A percentile compares a stretch with the other conserved stretches of the same genome.
Conservation (phyloP, 2,888 invertebrate species). For the Leistus spinibarbis region DNA sequence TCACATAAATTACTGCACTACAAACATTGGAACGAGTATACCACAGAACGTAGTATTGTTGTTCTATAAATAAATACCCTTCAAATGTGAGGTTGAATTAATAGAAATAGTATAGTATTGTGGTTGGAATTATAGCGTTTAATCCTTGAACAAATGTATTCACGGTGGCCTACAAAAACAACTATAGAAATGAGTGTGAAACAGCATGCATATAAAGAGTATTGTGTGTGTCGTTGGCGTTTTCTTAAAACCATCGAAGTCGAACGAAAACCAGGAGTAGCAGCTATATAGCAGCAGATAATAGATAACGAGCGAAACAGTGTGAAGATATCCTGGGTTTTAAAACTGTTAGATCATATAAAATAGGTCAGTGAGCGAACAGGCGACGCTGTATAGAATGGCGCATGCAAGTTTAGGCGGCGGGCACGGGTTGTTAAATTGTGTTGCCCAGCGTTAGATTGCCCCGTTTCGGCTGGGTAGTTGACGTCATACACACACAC, state of each 20-base stretch:
- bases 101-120: background rate
- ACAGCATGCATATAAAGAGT: background rate
- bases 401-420: conserved; percentile 21
- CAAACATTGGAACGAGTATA: background rate
- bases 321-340: conserved; percentile 24
- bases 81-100: background rate
- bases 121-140: background rate
- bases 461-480: conserved; percentile 23
- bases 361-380: conserved; percentile 31
- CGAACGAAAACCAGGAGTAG: background rate
- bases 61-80: background rate
- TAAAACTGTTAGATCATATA: conserved; percentile 33
- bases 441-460: conserved; percentile 27
- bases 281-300: conserved; percentile 8
- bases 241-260: background rate
- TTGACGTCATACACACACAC: conserved; percentile 24
- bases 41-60: background rate
- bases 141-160: background rate
- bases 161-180: background rate
- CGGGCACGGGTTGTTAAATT: conserved; percentile 15
- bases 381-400: conserved; percentile 3
- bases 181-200: background rate
- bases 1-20: no score
- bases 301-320: conserved; percentile 17
- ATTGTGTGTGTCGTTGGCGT: conserved; percentile 7